phyloP scores from a whole-genome alignment of 2,888 invertebrate genomes.

The Spatulosminthurus flaviceps region DNA sequence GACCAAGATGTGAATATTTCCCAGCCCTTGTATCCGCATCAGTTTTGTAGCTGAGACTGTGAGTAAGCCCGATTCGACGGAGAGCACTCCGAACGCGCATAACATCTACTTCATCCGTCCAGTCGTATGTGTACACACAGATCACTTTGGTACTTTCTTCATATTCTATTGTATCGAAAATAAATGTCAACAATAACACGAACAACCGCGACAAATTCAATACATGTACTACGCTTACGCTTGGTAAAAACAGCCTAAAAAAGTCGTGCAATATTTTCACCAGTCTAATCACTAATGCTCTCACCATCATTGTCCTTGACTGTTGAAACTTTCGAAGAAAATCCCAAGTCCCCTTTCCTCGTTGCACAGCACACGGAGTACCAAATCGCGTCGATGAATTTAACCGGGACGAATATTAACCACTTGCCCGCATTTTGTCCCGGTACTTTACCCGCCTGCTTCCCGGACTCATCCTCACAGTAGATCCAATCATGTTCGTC shows the following conservation, averaged over 20 bases:
- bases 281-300: not conserved
- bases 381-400: slow-evolving; percentile 30
- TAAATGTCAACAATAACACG: too few relatives aligned
- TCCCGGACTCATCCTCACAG: slow-evolving; percentile 11
- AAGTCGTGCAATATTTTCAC: not conserved
- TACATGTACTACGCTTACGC: too few relatives aligned
- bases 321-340: slow-evolving; percentile 39
- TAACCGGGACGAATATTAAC: slow-evolving; percentile 32
- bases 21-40: slow-evolving; percentile 49
- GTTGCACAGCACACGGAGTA: slow-evolving; percentile 29
- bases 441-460: not conserved
- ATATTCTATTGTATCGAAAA: not conserved
- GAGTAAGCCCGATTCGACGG: slow-evolving; percentile 40
- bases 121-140: slow-evolving; percentile 53
- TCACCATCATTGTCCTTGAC: slow-evolving; percentile 22
- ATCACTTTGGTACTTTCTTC: slow-evolving; percentile 37
- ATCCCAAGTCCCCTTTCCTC: slow-evolving; percentile 40
- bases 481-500: slow-evolving; percentile 37
- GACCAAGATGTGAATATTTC: slow-evolving; percentile 33
- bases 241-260: too few relatives aligned
- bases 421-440: slow-evolving; percentile 39
- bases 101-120: slow-evolving; percentile 50
- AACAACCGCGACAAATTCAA: too few relatives aligned
- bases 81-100: slow-evolving; percentile 48
- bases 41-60: slow-evolving; percentile 50